Percentiles rank a stretch among this genome's conserved stretches.
phyloP scores from a whole-genome alignment of 2,888 invertebrate species.

The Anoncus sp. region DNA sequence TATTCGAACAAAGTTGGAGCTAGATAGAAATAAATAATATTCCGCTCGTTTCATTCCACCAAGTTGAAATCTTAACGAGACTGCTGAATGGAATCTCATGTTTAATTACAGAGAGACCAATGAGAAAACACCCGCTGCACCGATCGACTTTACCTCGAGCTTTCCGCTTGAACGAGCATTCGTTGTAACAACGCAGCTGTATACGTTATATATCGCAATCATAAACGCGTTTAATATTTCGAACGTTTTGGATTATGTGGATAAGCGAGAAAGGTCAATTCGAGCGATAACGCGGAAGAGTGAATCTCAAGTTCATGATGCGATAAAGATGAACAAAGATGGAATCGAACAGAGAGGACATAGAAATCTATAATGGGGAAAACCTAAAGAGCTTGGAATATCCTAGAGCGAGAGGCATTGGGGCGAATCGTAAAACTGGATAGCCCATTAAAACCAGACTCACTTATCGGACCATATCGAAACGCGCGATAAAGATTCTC shows the following conservation, averaged over 20 bases:
- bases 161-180: background rate
- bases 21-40: background rate
- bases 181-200: constrained; percentile 2
- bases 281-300: background rate
- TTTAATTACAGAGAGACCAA: constrained; percentile 39
- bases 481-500: constrained; percentile 8
- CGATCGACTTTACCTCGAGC: background rate
- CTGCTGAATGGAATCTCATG: background rate
- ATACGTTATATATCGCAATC: no score
- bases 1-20: background rate
- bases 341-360: background rate
- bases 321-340: constrained; percentile 21
- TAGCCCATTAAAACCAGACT: constrained; percentile 38
- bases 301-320: constrained; percentile 3
- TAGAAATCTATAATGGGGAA: background rate
- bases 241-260: background rate
- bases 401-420: background rate
- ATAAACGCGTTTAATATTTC: no score
- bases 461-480: constrained; percentile 41
- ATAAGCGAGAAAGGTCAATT: constrained; percentile 12
- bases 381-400: constrained; percentile 4
- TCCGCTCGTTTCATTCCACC: background rate
- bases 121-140: background rate
- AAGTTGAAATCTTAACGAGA: background rate
- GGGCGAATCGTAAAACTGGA: constrained; percentile 26